These are phyloP conservation scores for Capitella teleta DNA, from an alignment of 1,140 invertebrate genomes.

Conservation along the genomic window DNA sequence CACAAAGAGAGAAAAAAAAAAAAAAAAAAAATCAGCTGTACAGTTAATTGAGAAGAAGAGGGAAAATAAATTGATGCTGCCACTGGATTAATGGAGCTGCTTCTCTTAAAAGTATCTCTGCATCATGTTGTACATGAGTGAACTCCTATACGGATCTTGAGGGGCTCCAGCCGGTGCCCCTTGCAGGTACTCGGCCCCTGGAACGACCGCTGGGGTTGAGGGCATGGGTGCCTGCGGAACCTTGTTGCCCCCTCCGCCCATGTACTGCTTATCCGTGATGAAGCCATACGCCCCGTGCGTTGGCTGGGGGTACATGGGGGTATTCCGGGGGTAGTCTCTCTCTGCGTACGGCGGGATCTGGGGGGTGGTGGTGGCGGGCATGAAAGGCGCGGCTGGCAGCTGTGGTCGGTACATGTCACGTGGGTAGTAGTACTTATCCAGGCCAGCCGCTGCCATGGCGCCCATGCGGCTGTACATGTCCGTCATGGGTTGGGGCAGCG, in stretches of 20 bases:
- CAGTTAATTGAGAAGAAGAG: no score
- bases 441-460: not conserved
- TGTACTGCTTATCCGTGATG: slow-evolving; percentile 10
- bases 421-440: slow-evolving; percentile 11
- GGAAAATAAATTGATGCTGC: no score
- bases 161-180: slow-evolving; percentile 19
- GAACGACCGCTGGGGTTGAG: not conserved
- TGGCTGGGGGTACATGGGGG: not conserved
- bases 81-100: no score
- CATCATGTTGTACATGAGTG: slow-evolving; percentile 37
- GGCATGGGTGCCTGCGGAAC: not conserved
- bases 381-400: slow-evolving; percentile 5
- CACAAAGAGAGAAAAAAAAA: no score
- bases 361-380: not conserved
- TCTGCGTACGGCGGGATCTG: not conserved
- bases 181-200: slow-evolving; percentile 19
- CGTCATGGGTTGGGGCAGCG: slow-evolving; percentile 1
- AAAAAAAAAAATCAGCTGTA: no score
- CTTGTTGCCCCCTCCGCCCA: not conserved
- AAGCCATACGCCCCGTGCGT: slow-evolving; percentile 4
- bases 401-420: slow-evolving; percentile 8
- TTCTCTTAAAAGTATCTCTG: slow-evolving; percentile 25
- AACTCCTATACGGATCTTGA: slow-evolving; percentile 33
- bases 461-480: slow-evolving; percentile 10
- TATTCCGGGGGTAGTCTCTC: not conserved